These are phyloP conservation scores for Ciconia nigra DNA, from an alignment of 2,797 vertebrate species.

Conservation along the genomic window DNA sequence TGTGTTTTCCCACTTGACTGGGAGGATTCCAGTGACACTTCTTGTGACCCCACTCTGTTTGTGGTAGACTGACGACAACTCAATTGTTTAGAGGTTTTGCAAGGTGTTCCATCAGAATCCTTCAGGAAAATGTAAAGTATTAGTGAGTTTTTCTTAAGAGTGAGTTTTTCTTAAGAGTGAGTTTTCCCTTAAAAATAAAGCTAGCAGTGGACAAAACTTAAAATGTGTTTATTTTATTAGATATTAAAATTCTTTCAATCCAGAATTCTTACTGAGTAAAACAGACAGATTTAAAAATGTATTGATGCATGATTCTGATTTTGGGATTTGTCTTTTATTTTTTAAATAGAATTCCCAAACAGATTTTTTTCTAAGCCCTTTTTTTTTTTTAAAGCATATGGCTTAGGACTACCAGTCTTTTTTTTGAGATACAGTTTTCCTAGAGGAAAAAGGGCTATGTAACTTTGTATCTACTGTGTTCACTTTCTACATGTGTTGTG, in stretches of 20 bases:
- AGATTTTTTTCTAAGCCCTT: not conserved
- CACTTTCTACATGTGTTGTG: not conserved
- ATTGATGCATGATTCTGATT: not conserved
- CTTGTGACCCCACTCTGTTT: slow-evolving; percentile 80
- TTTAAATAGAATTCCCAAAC: not conserved
- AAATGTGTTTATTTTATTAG: not conserved
- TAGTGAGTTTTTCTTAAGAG: not conserved
- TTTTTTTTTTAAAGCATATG: not conserved
- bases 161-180: not conserved
- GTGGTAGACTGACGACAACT: slow-evolving; percentile 78
- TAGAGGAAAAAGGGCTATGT: not conserved
- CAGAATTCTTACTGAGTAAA: not conserved
- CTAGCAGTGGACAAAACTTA: not conserved
- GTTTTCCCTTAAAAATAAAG: not conserved
- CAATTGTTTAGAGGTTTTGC: slow-evolving; percentile 93
- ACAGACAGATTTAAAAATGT: not conserved
- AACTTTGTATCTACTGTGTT: not conserved
- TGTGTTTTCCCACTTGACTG: slow-evolving; percentile 81
- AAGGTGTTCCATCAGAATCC: slow-evolving; percentile 97
- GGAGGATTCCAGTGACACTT: slow-evolving; percentile 77
- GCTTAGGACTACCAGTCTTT: not conserved
- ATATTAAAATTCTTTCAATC: not conserved
- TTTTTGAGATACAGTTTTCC: not conserved
- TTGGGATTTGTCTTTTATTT: not conserved
- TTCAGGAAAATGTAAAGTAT: slow-evolving; percentile 63